Base-by-base conservation (phyloP, 2,797 vertebrate genomes). In the Babyrousa celebensis region DNA sequence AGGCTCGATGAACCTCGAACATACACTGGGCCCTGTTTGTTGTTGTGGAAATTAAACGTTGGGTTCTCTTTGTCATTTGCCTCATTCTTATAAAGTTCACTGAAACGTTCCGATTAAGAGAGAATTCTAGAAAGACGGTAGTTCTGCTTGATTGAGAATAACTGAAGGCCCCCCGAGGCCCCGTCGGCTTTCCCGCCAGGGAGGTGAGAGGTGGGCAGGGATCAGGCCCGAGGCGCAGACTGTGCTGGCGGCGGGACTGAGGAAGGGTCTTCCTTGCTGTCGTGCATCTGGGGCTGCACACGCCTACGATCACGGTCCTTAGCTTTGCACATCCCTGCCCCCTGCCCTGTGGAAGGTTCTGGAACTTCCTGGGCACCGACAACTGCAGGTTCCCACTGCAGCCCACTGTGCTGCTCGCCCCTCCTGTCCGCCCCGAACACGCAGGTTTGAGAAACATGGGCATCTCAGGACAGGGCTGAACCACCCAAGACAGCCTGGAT, bases 31-130 rank as follows among this genome's bases (percentile, higher is more conserved):
- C 80, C 75, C n/a, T 65, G 63, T n/a, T 68, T 36, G 85, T 21
- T 40, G 52, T 67, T 86, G 75, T 72, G 12, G 84, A 79, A 84
- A 43, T 40, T 80, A 67, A 96, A 17, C 16, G 20, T 92, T 25
- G 15, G 18, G 6, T 60, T 40, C 36, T 29, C 56, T 80, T 70
- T 83, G n/a, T 83, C 67, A 77, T 82, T 86, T 70, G 43, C 25
- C 20, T 65, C 62, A 77, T 90, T 70, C 23, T 32, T 43, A 20
- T 8, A 86, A 93, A 86, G 32, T 17, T 77, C 62, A 58, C 25
- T 48, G 8, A 48, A 48, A 48, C 20, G 65, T 88, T 84, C 71
- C 79, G 32, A 78, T 27, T 88, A 48, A 82, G 74, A 67, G 40
- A 79, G 23, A 85, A 83, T 72, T 87, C 56, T 87, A 48, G 60